A percentile compares a stretch with the other conserved stretches of the same genome.
phyloP scores from a whole-genome alignment of 2,797 vertebrate species.

The Parauchenoglanis punctatus region DNA sequence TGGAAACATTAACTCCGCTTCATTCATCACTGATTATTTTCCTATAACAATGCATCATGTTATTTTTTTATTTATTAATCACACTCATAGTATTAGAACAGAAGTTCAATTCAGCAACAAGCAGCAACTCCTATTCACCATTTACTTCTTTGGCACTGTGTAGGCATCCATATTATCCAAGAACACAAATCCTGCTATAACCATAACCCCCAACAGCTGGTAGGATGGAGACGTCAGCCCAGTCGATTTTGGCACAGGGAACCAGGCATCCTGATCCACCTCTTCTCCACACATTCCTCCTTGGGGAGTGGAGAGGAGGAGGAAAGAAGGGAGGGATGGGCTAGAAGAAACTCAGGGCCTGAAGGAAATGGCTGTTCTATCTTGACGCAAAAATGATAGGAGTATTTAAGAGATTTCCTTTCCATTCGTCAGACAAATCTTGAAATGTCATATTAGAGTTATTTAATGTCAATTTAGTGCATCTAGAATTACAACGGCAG shows the following conservation, averaged over 20 bases:
- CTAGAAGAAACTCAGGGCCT: neutral
- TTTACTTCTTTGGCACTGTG: slow-evolving; percentile 29
- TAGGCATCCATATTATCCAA: slow-evolving; percentile 34
- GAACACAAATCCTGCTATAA: slow-evolving; percentile 38
- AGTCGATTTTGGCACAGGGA: slow-evolving; percentile 45
- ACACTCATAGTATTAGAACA: neutral
- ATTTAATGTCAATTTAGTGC: neutral
- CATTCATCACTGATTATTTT: neutral
- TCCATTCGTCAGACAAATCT: neutral
- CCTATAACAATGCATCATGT: neutral
- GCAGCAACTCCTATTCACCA: slow-evolving; percentile 6
- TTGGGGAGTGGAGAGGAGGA: slow-evolving; percentile 22
- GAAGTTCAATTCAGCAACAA: neutral
- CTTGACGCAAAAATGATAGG: slow-evolving; percentile 17
- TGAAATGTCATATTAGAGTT: slow-evolving; percentile 1
- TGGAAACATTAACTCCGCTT: neutral
- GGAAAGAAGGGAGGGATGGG: slow-evolving; percentile 12
- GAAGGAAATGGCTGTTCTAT: slow-evolving; percentile 25
- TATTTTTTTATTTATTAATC: neutral
- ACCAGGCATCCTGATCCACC: slow-evolving; percentile 17
- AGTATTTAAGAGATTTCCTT: slow-evolving; percentile 28
- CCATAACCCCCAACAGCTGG: slow-evolving; percentile 46
- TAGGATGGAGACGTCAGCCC: slow-evolving; percentile 38
- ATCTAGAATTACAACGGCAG: slow-evolving; percentile 1
- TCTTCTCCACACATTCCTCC: slow-evolving; percentile 46